Evolutionary conservation across 2,113 vertebrate genomes (phyloP).

Genomic region (Capreolus pygargus): DNA sequence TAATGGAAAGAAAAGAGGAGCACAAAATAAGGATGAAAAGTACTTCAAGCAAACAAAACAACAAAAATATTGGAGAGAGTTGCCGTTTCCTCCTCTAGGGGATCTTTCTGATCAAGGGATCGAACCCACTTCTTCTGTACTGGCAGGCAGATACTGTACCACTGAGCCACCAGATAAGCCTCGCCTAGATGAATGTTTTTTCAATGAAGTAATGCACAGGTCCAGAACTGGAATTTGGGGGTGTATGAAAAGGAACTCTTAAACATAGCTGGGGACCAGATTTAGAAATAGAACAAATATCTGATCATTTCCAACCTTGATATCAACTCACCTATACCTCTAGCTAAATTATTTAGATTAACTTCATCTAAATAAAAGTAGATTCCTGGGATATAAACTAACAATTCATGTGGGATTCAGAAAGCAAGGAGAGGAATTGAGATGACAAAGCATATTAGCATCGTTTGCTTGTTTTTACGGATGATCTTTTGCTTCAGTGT

Average conservation of each 20-base stretch:
- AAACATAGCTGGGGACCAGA: background rate
- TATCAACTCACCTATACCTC: background rate
- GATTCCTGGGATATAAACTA: background rate
- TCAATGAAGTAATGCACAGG: background rate
- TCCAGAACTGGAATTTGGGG: background rate
- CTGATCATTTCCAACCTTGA: background rate
- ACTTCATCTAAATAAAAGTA: background rate
- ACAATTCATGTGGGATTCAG: background rate
- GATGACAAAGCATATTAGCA: background rate
- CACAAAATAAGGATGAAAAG: background rate
- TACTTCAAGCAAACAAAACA: background rate
- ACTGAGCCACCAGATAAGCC: background rate
- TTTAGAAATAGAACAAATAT: background rate
- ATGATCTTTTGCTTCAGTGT: background rate
- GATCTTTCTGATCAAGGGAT: background rate
- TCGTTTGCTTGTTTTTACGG: background rate
- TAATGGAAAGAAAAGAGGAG: background rate
- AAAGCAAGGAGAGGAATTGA: background rate
- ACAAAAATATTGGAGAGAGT: background rate
- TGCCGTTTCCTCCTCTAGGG: background rate
- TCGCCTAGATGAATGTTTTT: background rate
- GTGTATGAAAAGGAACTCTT: background rate
- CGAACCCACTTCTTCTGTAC: background rate
- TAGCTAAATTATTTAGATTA: background rate
- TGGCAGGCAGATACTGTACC: background rate